Percentiles rank a stretch among this genome's conserved stretches.
These are phyloP conservation scores for Drosophila diplacantha DNA, from an alignment of 2,888 invertebrate species.

Conservation along the genomic window DNA sequence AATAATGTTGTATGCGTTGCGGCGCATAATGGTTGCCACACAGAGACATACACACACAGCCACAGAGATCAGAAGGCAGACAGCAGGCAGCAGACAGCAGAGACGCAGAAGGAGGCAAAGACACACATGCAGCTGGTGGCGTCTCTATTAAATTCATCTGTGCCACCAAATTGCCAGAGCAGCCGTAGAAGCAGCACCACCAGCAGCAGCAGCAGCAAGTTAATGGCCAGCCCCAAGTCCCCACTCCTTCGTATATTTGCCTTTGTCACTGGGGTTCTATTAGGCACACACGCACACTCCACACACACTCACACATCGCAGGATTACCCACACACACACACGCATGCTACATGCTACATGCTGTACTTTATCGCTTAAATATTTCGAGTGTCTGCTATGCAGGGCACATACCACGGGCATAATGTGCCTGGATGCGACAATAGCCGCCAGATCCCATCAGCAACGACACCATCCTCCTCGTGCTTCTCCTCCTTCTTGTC, in stretches of 20 bases:
- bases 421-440: conserved; percentile 67
- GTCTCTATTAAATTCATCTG: conserved; percentile 64
- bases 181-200: conserved; percentile 32
- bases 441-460: conserved; percentile 35
- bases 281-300: conserved; percentile 55
- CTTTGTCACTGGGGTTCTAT: conserved; percentile 69
- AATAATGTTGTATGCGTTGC: conserved; percentile 63
- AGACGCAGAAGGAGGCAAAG: conserved; percentile 3
- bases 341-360: no score
- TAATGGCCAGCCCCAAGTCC: conserved; percentile 55
- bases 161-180: conserved; percentile 58
- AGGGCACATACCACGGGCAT: conserved; percentile 44
- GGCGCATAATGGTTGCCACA: conserved; percentile 56
- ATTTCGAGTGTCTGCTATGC: conserved; percentile 61
- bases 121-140: conserved; percentile 50
- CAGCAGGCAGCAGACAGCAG: not conserved
- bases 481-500: no score
- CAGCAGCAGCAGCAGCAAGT: conserved; percentile 45
- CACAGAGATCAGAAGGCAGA: not conserved
- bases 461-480: not conserved
- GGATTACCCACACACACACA: conserved; percentile 4
- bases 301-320: conserved; percentile 14
- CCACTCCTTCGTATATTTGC: conserved; percentile 18
- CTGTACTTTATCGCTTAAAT: conserved; percentile 66
- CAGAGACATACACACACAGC: conserved; percentile 9